Evolutionary conservation across 2,888 invertebrate genomes (phyloP).

Genomic region (Vanessa cardui): DNA sequence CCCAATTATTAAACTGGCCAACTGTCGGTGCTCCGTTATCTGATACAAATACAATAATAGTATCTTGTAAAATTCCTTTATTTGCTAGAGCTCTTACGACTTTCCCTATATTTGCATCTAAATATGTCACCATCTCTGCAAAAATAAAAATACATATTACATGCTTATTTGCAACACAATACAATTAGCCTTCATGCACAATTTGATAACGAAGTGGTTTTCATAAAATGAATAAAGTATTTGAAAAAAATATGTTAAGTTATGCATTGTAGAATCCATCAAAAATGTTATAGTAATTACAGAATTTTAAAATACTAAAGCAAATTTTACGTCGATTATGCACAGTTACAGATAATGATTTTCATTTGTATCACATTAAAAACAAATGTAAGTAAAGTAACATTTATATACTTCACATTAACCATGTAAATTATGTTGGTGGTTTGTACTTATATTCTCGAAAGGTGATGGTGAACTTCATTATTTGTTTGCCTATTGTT

Average conservation of each 20-base stretch:
- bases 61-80: conserved; percentile 88
- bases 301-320: background rate
- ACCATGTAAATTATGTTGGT: too few species aligned
- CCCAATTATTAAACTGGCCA: conserved; percentile 88
- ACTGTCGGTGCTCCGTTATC: conserved; percentile 94
- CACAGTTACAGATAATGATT: background rate
- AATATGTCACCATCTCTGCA: conserved; percentile 85
- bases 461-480: too few species aligned
- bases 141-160: background rate
- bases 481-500: too few species aligned
- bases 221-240: background rate
- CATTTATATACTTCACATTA: too few species aligned
- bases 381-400: too few species aligned
- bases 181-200: background rate
- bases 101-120: conserved; percentile 92
- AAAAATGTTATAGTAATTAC: conserved; percentile 31
- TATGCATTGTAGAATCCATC: conserved; percentile 63
- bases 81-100: conserved; percentile 87
- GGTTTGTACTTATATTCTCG: too few species aligned
- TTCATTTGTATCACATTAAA: background rate
- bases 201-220: background rate
- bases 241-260: conserved; percentile 3
- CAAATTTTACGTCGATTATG: background rate
- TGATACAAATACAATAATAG: conserved; percentile 93
- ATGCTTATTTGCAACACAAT: background rate